Evolutionary conservation across 2,888 invertebrate genomes (phyloP).

Genomic region (Tenthredo notha): DNA sequence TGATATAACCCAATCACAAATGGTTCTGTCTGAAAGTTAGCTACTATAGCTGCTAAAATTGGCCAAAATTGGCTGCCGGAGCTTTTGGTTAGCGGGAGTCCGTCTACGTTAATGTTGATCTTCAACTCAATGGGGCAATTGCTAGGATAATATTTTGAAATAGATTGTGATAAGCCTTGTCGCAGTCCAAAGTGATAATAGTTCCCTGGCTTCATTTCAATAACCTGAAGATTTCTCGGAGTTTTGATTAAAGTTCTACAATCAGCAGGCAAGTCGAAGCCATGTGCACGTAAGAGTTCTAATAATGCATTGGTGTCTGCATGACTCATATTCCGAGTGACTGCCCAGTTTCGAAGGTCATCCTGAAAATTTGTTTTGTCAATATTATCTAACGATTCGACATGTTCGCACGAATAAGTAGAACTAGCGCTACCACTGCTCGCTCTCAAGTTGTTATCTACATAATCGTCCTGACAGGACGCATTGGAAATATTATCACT

Average conservation of each 20-base stretch:
- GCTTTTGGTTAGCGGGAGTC: conserved; percentile 47
- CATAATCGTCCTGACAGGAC: background rate
- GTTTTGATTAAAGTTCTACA: conserved; percentile 23
- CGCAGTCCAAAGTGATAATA: conserved; percentile 47
- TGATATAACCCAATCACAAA: conserved; percentile 32
- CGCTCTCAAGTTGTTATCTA: background rate
- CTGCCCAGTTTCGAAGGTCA: conserved; percentile 32
- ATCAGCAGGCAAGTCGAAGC: conserved; percentile 24
- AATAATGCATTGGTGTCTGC: conserved; percentile 35
- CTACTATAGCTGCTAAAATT: conserved; percentile 25
- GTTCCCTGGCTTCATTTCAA: conserved; percentile 2
- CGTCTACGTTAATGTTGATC: conserved; percentile 47
- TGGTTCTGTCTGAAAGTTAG: conserved; percentile 17
- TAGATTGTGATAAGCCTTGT: conserved; percentile 6
- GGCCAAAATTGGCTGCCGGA: conserved; percentile 52
- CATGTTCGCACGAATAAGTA: background rate
- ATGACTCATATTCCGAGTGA: conserved; percentile 42
- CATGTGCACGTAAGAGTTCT: conserved; percentile 20
- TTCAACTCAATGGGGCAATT: conserved; percentile 12
- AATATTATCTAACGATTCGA: background rate
- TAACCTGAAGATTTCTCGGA: conserved; percentile 15
- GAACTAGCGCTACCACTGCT: conserved; percentile 12
- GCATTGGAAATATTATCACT: background rate
- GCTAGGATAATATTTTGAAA: background rate
- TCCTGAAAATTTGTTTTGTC: conserved; percentile 1